Evolutionary conservation across 1,140 invertebrate genomes (phyloP), one percentile per base, ranked within the genome.

Genomic region (Drosophila hydei): DNA sequence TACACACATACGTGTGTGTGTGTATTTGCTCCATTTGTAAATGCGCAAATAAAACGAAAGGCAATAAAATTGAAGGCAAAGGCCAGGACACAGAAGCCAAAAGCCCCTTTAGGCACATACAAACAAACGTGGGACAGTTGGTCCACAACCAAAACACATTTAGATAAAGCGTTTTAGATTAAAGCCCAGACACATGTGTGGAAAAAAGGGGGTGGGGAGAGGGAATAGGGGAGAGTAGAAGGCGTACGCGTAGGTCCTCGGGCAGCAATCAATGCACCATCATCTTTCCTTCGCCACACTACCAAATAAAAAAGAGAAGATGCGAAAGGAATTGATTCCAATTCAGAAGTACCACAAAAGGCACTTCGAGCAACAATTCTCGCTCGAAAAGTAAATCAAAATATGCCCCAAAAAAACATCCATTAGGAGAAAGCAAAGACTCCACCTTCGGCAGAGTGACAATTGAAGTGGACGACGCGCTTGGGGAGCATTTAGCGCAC

Each of bases 121-220:
- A 19, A 42, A 47, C 23, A 19, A 42, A 45, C 40, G 48, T 11
- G 48, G 65, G 72, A 51, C 60, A 69, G 40, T 60, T 73, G 50
- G 58, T 64, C 42, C 64, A 54, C 72, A 50, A 54, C 62, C 47
- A 54, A 77, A 80, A 74, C 55, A 81, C 81, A 87, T 87, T 87
- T 87, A 87, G 83, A 87, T 87, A 87, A 85, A 87, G 83, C 81
- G 81, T 75, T 87, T 87, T 81, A 88, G 81, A 88, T 87, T 77
- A 87, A 78, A 78, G 52, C 75, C 36, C 79, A 58, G 60, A 48
- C 38, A 79, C 77, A 78, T 77, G 60, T 87, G 72, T 51, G 2
- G 47, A 43, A 14, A 30, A 3, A 12, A 23, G 30, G 27, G 40
- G 23, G 1, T 5, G 5, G 23, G 6, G 52, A 14, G 1, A 0